These are phyloP conservation scores for Sclerodermus sp. DNA, from an alignment of 2,888 invertebrate genomes.

Conservation along the genomic window DNA sequence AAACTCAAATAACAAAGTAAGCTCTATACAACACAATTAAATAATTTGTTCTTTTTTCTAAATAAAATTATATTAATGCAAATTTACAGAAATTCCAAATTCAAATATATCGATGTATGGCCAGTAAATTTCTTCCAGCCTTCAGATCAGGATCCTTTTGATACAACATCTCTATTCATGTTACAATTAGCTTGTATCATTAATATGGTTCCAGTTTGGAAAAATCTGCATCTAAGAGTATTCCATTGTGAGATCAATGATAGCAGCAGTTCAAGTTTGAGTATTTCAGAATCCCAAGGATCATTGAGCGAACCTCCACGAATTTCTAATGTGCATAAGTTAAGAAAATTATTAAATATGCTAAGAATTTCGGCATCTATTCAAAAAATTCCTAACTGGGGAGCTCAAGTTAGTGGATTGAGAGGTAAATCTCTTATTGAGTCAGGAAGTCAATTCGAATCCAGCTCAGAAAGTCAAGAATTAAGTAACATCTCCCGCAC, in stretches of 20 bases:
- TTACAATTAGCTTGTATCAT: constrained; percentile 96
- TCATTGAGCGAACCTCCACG: constrained; percentile 53
- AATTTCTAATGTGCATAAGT: constrained; percentile 54
- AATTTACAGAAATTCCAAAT: constrained; percentile 61
- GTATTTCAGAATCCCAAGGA: constrained; percentile 54
- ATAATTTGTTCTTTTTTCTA: not conserved
- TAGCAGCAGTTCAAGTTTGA: constrained; percentile 48
- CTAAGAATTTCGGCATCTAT: constrained; percentile 87
- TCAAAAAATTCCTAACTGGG: constrained; percentile 70
- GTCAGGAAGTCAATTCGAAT: constrained; percentile 37
- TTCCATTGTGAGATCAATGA: constrained; percentile 74
- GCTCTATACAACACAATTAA: no score
- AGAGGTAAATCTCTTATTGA: constrained; percentile 49
- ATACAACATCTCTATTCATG: constrained; percentile 91
- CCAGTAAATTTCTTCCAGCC: constrained; percentile 88
- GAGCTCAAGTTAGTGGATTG: constrained; percentile 60
- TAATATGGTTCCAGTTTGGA: constrained; percentile 89
- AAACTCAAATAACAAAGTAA: constrained; percentile 72
- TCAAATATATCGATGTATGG: constrained; percentile 95
- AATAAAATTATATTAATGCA: not conserved
- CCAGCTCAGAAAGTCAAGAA: constrained; percentile 41
- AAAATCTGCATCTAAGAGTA: constrained; percentile 79
- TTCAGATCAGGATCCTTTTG: constrained; percentile 77
- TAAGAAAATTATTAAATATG: constrained; percentile 76
- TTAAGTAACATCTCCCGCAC: constrained; percentile 59